These are phyloP conservation scores for Phaonia tiefii DNA, from an alignment of 2,888 invertebrate species.

Conservation along the genomic window DNA sequence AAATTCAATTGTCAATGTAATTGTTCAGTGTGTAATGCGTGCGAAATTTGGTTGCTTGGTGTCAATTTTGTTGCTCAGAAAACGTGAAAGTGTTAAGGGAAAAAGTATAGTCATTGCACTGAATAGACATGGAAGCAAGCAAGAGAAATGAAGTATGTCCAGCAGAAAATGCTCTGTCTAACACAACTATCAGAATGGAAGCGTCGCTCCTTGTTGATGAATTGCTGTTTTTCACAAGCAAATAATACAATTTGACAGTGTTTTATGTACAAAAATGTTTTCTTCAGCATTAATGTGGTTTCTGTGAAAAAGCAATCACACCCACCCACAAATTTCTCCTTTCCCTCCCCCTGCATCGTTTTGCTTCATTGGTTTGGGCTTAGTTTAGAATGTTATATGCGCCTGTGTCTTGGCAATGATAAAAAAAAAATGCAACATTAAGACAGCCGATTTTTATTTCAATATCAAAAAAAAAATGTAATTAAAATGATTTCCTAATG, in stretches of 20 bases:
- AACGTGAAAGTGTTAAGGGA: conserved; percentile 38
- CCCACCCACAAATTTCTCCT: not conserved
- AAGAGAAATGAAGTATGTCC: conserved; percentile 9
- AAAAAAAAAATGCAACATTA: conserved; percentile 38
- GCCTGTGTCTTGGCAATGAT: conserved; percentile 34
- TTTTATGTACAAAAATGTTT: not conserved
- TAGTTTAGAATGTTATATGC: conserved; percentile 40
- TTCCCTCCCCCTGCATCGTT: not conserved
- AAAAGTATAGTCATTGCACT: conserved; percentile 49
- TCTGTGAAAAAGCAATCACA: conserved; percentile 3
- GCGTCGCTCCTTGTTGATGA: no score
- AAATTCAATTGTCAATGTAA: not conserved
- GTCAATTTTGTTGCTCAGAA: conserved; percentile 21
- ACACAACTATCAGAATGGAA: not conserved
- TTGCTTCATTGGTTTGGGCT: not conserved
- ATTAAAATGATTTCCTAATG: no score
- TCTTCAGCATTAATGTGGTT: not conserved
- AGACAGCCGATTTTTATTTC: conserved; percentile 45
- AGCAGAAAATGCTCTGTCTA: not conserved
- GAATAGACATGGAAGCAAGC: conserved; percentile 26
- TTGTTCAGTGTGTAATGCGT: not conserved
- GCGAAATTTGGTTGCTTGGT: not conserved
- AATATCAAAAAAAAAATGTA: no score
- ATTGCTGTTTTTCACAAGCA: no score
- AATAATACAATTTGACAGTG: no score